Conservation (phyloP, 2,797 vertebrate species). For the Hemitrygon akajei region DNA sequence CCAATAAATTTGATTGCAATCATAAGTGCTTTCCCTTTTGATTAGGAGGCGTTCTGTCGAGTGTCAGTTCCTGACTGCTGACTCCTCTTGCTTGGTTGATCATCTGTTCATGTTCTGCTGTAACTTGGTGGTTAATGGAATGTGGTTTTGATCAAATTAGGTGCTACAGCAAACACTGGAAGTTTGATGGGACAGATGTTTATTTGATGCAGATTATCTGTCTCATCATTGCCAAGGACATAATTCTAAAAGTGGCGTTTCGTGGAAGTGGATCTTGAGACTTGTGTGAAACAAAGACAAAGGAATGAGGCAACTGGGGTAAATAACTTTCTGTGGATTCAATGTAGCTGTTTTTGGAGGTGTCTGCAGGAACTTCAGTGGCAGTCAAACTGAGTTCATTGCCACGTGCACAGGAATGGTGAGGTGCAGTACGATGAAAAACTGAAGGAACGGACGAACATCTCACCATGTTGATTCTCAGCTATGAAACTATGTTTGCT, state of each 20-base stretch:
- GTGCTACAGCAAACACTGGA: not conserved
- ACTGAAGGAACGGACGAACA: not conserved
- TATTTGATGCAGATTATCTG: not conserved
- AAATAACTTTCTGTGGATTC: not conserved
- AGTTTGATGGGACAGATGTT: not conserved
- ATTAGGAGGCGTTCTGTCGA: not conserved
- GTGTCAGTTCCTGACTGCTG: not conserved
- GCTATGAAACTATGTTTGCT: not conserved
- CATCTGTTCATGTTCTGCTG: not conserved
- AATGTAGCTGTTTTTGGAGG: not conserved
- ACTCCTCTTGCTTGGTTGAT: not conserved
- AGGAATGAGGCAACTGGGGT: too few species aligned
- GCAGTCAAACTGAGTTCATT: not conserved
- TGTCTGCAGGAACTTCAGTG: not conserved
- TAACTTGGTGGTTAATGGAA: not conserved
- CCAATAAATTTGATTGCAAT: not conserved
- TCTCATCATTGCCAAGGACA: not conserved
- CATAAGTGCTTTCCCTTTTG: not conserved
- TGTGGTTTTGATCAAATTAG: not conserved
- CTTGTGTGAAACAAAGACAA: too few species aligned
- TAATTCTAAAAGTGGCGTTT: not conserved
- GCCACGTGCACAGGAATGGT: too few species aligned
- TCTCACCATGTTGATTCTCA: not conserved
- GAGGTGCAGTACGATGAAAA: too few species aligned
- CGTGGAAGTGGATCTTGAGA: not conserved